Base-by-base conservation (phyloP, 1,140 invertebrate species). In the Brachionus plicatilis region DNA sequence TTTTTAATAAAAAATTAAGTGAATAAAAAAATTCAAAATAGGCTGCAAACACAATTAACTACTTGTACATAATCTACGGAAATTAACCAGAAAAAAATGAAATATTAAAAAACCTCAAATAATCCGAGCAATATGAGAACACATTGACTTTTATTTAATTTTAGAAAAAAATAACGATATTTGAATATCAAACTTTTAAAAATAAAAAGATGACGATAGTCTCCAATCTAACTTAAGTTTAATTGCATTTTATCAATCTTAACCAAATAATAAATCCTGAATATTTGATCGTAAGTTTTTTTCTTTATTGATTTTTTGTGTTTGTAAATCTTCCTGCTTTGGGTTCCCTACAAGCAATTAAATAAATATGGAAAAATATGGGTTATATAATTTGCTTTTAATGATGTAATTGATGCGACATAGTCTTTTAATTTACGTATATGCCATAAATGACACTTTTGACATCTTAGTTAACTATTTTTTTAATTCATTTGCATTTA, bases 281-380 rank as follows among this genome's bases (percentile, higher is more conserved):
- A 60, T 60, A 60, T 60, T 60, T 60, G 53, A 60, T 60, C 53
- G 17, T 60, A 60, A 60, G 53, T 60, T 60, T 60, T n/a, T 68
- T 65, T 37, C 27, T 37, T 45, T 72, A 72, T 72, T 72, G 68
- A 72, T 72, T 72, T 72, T 72, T 72, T 72, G 29, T 72, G 66
- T n/a, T 41, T 43, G 41, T 72, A 43, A 17, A 20, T 37, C 17
- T 72, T 72, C 33, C 37, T 43, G 53, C 20, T 60, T 2, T 7
- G 53, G 53, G 20, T 20, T 60, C 53, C 20, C 53, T 9, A 60
- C 20, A 20, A 20, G 33, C 68, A 72, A 41, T 72, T 72, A 72
- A 20, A 20, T 45, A 17, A 41, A 72, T 9, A 60, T 60, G 17
- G 17, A 20, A 6, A 60, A 60, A 60, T 20, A 8, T 60, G 20